These are phyloP conservation scores for Xenopus borealis DNA, from an alignment of 2,113 vertebrate genomes.

Conservation along the genomic window DNA sequence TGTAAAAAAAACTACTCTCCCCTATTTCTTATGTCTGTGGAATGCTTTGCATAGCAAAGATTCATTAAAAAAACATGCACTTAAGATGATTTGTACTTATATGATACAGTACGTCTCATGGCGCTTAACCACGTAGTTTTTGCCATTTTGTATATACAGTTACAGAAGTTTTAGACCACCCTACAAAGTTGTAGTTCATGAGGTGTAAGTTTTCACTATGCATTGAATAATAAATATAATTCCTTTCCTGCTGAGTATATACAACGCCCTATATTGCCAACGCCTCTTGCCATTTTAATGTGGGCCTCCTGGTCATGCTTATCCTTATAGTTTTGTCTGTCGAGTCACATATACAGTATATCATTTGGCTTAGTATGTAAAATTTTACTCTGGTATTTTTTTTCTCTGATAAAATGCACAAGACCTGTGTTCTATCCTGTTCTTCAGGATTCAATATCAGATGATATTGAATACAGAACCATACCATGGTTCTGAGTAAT, in stretches of 20 bases:
- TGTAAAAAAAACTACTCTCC: no score
- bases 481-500: no score
- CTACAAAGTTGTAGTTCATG: constrained; percentile 16
- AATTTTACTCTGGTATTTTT: no score
- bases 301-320: constrained; percentile 6
- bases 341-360: constrained; percentile 17
- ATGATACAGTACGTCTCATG: constrained; percentile 15
- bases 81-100: not conserved
- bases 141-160: constrained; percentile 16
- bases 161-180: constrained; percentile 29
- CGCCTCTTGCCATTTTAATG: constrained; percentile 9
- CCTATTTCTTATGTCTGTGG: no score
- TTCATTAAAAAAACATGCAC: not conserved
- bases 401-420: no score
- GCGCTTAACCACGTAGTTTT: constrained; percentile 4
- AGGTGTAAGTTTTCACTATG: constrained; percentile 15
- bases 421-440: no score
- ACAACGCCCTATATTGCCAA: constrained; percentile 6
- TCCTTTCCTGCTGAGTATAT: constrained; percentile 1
- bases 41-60: not conserved
- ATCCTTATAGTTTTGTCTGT: not conserved
- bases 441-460: no score
- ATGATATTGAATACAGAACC: no score
- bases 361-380: constrained; percentile 12
- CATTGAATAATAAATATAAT: constrained; percentile 26